phyloP scores from a whole-genome alignment of 2,797 vertebrate genomes.

The Syngnathus acus region DNA sequence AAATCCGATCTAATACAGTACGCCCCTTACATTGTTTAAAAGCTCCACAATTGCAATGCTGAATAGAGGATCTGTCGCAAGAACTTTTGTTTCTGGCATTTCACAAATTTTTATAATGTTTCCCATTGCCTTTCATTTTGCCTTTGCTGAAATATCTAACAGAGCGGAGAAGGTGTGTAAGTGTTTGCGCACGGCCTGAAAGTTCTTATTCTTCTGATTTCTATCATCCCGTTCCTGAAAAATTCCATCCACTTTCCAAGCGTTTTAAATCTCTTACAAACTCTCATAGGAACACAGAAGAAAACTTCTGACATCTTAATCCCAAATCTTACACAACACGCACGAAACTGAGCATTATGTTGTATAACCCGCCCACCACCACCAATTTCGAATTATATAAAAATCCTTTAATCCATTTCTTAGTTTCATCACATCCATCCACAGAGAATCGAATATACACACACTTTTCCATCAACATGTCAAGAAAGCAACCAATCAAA shows the following conservation, averaged over 20 bases:
- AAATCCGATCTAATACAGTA: too few relatives aligned
- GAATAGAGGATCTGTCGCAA: too few relatives aligned
- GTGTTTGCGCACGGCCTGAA: too few relatives aligned
- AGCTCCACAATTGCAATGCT: too few relatives aligned
- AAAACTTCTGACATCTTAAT: neutral
- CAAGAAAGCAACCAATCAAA: conserved; percentile 17
- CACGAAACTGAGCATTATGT: conserved; percentile 1
- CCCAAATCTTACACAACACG: neutral
- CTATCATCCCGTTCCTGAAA: neutral
- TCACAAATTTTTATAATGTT: too few relatives aligned
- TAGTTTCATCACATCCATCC: neutral
- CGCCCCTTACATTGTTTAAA: too few relatives aligned
- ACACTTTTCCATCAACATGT: conserved; percentile 5
- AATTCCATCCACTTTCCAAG: neutral
- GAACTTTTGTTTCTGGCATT: too few relatives aligned
- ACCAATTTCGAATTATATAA: neutral
- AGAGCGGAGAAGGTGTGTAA: too few relatives aligned
- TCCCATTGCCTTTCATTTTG: too few relatives aligned
- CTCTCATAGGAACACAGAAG: neutral
- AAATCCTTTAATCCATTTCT: neutral
- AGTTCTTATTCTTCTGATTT: too few relatives aligned
- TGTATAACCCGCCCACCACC: neutral
- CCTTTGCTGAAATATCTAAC: too few relatives aligned
- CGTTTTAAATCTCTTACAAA: neutral
- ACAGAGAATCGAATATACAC: neutral